Conservation (phyloP, 2,888 invertebrate genomes). For the Zelleria hepariella region DNA sequence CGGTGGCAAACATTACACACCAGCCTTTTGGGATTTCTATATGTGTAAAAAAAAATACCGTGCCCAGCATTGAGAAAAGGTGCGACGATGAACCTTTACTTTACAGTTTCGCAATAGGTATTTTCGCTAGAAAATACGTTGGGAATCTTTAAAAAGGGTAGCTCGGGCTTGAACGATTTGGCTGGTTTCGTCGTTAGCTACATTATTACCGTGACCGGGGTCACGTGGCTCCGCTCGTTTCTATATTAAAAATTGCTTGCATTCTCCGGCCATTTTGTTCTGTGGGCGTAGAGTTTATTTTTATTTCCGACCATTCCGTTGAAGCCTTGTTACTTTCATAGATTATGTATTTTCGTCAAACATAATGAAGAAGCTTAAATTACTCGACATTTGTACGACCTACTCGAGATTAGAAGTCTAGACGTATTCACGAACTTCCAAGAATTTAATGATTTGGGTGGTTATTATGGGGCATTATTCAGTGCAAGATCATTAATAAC, state of each 20-base stretch:
- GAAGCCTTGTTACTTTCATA: constrained; percentile 31
- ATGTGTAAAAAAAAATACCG: too few relatives aligned
- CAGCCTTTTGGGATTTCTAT: too few relatives aligned
- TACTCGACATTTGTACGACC: too few relatives aligned
- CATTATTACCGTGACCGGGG: constrained; percentile 41
- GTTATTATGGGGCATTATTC: background rate
- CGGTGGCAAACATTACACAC: too few relatives aligned
- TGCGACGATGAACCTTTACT: too few relatives aligned
- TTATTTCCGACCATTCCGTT: constrained; percentile 35
- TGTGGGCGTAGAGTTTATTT: constrained; percentile 36
- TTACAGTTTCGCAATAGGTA: background rate
- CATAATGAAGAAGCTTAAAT: too few relatives aligned
- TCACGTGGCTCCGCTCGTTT: constrained; percentile 37
- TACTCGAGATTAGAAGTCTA: too few relatives aligned
- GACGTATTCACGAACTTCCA: too few relatives aligned
- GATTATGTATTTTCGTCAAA: constrained; percentile 43
- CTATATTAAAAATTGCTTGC: constrained; percentile 69
- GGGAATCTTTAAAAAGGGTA: constrained; percentile 10
- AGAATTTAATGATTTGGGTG: too few relatives aligned
- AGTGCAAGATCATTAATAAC: constrained; percentile 29
- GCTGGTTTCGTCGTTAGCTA: constrained; percentile 40
- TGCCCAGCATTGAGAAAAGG: too few relatives aligned
- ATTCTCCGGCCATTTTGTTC: constrained; percentile 57
- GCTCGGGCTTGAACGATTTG: constrained; percentile 23
- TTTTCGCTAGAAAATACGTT: background rate